These are phyloP conservation scores for Tauraco hartlaubi DNA, from an alignment of 2,797 vertebrate species.

Conservation along the genomic window DNA sequence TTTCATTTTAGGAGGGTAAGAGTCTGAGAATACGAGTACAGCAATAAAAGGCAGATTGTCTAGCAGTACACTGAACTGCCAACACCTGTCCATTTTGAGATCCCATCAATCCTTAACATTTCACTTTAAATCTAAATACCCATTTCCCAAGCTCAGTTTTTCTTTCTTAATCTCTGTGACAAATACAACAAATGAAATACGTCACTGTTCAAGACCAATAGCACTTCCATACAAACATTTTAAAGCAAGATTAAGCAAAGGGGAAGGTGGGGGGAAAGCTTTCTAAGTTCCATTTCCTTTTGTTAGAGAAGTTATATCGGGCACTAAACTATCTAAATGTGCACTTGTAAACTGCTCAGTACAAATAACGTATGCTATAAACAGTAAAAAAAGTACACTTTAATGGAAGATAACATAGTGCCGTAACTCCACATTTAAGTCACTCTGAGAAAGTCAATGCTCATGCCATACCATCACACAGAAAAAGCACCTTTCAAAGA, in stretches of 20 bases:
- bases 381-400: neutral
- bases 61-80: neutral
- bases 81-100: constrained; percentile 34
- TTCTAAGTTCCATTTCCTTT: neutral
- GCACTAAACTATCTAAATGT: accelerated
- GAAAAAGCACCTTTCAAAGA: neutral
- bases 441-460: neutral
- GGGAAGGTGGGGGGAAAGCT: accelerated
- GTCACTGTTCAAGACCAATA: neutral
- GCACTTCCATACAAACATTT: neutral
- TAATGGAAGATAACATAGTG: neutral
- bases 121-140: constrained; percentile 47
- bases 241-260: neutral
- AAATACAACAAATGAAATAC: constrained; percentile 32
- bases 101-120: neutral
- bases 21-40: constrained; percentile 10
- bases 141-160: constrained; percentile 50
- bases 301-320: neutral
- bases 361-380: neutral
- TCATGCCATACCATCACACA: neutral
- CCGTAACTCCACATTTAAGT: neutral
- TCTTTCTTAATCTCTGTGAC: constrained; percentile 58
- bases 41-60: constrained; percentile 31
- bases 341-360: neutral
- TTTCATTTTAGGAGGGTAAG: constrained; percentile 10